Percentiles rank a stretch among this genome's conserved stretches.
phyloP scores from a whole-genome alignment of 2,888 invertebrate species.

The Agonopterix alstromeriana region DNA sequence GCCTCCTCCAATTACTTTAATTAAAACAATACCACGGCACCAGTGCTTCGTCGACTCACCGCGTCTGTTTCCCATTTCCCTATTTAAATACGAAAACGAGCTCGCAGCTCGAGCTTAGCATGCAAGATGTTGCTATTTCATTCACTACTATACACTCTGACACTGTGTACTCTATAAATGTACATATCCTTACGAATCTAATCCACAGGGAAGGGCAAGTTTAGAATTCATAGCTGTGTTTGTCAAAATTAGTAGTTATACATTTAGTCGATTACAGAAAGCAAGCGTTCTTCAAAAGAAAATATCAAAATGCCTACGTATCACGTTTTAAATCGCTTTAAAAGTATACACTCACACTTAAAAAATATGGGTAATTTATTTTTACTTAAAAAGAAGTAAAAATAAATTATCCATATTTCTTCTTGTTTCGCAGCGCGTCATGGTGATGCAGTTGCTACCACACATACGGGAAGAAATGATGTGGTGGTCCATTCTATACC shows the following conservation, averaged over 20 bases:
- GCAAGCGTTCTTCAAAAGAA: too few relatives aligned
- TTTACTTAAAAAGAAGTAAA: too few relatives aligned
- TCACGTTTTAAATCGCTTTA: too few relatives aligned
- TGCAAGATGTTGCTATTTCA: slow-evolving; percentile 58
- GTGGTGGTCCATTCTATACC: too few relatives aligned
- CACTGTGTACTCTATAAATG: slow-evolving; percentile 23
- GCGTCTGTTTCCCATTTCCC: slow-evolving; percentile 74
- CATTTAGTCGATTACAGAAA: background rate
- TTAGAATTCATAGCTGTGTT: slow-evolving; percentile 21
- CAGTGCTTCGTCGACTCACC: slow-evolving; percentile 70
- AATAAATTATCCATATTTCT: too few relatives aligned
- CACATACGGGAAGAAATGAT: too few relatives aligned
- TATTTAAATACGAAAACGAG: slow-evolving; percentile 76
- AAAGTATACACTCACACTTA: too few relatives aligned
- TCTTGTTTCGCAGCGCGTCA: too few relatives aligned
- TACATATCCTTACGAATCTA: slow-evolving; percentile 14
- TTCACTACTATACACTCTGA: slow-evolving; percentile 44
- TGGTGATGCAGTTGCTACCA: too few relatives aligned
- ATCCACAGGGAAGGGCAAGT: slow-evolving; percentile 16
- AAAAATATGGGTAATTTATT: too few relatives aligned
- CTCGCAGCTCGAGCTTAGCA: slow-evolving; percentile 61
- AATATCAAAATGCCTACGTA: too few relatives aligned
- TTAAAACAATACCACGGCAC: slow-evolving; percentile 69
- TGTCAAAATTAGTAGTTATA: slow-evolving; percentile 6
- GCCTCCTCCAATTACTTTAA: slow-evolving; percentile 77